Evolutionary conservation across 2,797 vertebrate species (phyloP).

Genomic region (Argentina silus): DNA sequence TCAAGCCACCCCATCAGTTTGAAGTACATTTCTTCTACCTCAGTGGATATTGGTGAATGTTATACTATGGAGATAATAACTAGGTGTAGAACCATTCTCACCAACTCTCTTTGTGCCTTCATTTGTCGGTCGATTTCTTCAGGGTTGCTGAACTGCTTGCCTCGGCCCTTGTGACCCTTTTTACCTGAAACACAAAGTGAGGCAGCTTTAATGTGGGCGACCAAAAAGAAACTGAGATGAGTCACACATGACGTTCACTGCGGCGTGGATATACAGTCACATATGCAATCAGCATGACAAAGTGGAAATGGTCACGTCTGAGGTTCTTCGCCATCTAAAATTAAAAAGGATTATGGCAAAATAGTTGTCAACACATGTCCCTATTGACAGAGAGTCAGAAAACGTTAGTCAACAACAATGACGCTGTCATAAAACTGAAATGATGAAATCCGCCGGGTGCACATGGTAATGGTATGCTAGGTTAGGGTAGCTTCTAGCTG

Average conservation of each 20-base stretch:
- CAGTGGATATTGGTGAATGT: neutral
- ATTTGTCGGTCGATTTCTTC: slow-evolving; percentile 85
- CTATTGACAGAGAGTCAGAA: too few relatives aligned
- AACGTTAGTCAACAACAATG: too few relatives aligned
- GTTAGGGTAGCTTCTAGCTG: neutral
- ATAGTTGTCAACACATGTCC: too few relatives aligned
- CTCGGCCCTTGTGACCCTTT: slow-evolving; percentile 81
- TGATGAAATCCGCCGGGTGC: neutral
- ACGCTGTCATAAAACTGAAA: too few relatives aligned
- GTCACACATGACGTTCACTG: slow-evolving; percentile 39
- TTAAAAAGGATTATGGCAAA: too few relatives aligned
- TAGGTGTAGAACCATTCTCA: slow-evolving; percentile 50
- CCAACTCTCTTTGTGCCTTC: slow-evolving; percentile 76
- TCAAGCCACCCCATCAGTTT: neutral
- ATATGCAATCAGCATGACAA: neutral
- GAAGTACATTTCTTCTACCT: neutral
- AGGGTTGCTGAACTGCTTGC: slow-evolving; percentile 84
- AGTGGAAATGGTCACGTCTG: neutral
- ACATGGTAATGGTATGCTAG: neutral
- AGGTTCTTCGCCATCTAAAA: too few relatives aligned
- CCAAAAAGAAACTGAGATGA: slow-evolving; percentile 65
- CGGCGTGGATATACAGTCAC: neutral
- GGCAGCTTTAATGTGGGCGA: slow-evolving; percentile 53
- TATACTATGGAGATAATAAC: neutral
- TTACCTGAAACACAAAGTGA: slow-evolving; percentile 69